Conservation (phyloP, 1,140 invertebrate genomes). For the Coptotermes formosanus region DNA sequence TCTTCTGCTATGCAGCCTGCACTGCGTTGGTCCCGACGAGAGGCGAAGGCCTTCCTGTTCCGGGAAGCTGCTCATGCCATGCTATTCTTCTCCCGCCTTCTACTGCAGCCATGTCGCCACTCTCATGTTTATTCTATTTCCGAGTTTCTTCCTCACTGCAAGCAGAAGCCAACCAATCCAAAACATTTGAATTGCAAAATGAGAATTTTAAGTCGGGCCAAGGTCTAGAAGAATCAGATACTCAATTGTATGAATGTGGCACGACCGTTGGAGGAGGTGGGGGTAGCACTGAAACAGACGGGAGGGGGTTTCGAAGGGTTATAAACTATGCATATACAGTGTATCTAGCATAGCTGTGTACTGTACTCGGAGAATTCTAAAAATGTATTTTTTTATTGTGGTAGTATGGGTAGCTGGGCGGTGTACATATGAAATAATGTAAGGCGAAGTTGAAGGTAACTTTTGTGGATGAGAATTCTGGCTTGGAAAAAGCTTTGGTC, state of each 20-base stretch:
- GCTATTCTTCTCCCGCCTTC: not conserved
- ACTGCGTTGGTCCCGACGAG: not conserved
- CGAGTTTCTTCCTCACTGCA: not conserved
- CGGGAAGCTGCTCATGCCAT: not conserved
- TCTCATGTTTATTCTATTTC: not conserved
- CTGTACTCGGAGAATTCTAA: not conserved
- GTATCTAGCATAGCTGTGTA: not conserved
- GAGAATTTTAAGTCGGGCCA: conserved; percentile 6
- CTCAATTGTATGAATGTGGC: not conserved
- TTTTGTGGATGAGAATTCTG: not conserved
- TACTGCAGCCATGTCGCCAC: too few relatives aligned
- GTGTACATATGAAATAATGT: not conserved
- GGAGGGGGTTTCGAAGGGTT: not conserved
- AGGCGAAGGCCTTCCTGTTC: not conserved
- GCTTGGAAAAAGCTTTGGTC: not conserved
- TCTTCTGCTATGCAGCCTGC: not conserved
- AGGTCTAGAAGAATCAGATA: not conserved
- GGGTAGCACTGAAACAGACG: not conserved
- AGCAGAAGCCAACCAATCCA: conserved; percentile 9
- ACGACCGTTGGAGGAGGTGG: not conserved
- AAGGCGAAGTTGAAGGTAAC: not conserved
- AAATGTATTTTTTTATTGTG: not conserved
- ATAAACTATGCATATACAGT: not conserved
- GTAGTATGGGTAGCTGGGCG: not conserved
- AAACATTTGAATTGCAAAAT: conserved; percentile 20